These are phyloP conservation scores for Bombus turneri DNA, from an alignment of 1,140 invertebrate species.

Conservation along the genomic window DNA sequence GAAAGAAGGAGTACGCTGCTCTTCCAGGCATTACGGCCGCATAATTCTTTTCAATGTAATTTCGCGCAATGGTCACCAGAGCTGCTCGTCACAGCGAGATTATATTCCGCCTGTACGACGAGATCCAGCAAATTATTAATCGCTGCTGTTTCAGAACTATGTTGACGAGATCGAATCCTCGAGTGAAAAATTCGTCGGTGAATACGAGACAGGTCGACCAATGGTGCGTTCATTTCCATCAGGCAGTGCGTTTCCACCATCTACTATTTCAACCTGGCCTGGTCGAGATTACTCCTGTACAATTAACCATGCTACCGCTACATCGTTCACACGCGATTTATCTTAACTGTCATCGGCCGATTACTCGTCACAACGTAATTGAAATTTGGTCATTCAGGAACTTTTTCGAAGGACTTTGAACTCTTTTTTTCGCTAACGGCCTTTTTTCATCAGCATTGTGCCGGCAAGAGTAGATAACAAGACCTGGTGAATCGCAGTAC, in stretches of 20 bases:
- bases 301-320: background rate
- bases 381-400: background rate
- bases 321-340: too few relatives aligned
- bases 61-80: conserved; percentile 14
- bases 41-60: conserved; percentile 18
- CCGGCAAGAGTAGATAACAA: background rate
- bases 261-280: too few relatives aligned
- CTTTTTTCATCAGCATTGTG: background rate
- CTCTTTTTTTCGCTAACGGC: background rate
- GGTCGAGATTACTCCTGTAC: background rate
- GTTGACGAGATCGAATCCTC: background rate
- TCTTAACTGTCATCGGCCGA: background rate
- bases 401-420: too few relatives aligned
- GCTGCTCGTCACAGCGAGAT: background rate
- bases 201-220: background rate
- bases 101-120: background rate
- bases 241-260: background rate
- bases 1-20: background rate
- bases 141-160: background rate
- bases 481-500: too few relatives aligned
- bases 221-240: conserved; percentile 7
- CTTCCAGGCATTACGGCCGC: background rate
- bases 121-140: conserved; percentile 3
- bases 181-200: background rate
- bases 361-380: background rate